Evolutionary conservation across 2,888 invertebrate genomes (phyloP).

Genomic region (Heliconius ethilla): DNA sequence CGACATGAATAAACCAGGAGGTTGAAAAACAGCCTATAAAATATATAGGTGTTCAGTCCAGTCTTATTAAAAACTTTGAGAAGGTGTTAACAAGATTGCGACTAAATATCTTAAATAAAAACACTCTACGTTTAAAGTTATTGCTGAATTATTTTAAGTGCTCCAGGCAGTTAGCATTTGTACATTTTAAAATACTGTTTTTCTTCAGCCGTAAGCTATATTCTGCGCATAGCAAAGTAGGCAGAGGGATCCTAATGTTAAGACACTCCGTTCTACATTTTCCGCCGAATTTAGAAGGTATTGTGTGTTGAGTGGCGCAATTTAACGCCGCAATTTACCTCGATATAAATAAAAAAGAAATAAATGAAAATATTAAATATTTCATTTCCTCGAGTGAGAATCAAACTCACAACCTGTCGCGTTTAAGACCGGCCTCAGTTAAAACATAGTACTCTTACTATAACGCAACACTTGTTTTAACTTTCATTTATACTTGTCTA

Average conservation of each 20-base stretch:
- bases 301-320: too few species aligned
- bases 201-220: too few species aligned
- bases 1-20: conserved; percentile 59
- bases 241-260: too few species aligned
- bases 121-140: conserved; percentile 24
- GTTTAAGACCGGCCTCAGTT: too few species aligned
- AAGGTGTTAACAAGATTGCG: conserved; percentile 42
- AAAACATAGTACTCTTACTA: conserved; percentile 50
- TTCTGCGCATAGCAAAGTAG: too few species aligned
- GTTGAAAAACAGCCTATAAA: conserved; percentile 47
- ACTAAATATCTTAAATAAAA: conserved; percentile 15
- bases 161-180: conserved; percentile 22
- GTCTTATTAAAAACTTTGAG: conserved; percentile 46
- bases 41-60: conserved; percentile 41
- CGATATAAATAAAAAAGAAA: too few species aligned
- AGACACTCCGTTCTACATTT: too few species aligned
- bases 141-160: conserved; percentile 23
- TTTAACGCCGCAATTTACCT: too few species aligned
- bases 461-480: conserved; percentile 67
- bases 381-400: too few species aligned
- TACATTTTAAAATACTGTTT: conserved; percentile 37
- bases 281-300: too few species aligned
- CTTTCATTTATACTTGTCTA: conserved; percentile 69
- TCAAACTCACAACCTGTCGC: too few species aligned
- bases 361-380: too few species aligned